A percentile compares a stretch with the other conserved stretches of the same genome.
These are phyloP conservation scores for Patella caerulea DNA, from an alignment of 2,888 invertebrate genomes.

Conservation along the genomic window DNA sequence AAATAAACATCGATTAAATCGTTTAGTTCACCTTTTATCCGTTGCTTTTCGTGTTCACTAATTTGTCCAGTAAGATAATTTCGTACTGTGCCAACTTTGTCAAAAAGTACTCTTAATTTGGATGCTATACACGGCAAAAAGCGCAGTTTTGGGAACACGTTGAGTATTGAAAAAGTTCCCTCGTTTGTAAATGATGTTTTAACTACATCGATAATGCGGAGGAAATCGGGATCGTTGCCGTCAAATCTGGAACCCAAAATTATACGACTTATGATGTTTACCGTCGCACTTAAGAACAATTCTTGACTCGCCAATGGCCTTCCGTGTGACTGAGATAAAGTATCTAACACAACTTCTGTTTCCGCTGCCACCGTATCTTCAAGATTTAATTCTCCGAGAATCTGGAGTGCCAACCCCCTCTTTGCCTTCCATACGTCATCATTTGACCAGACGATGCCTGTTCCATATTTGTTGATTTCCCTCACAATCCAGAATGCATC, in stretches of 20 bases:
- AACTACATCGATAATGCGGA: not conserved
- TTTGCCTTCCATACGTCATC: not conserved
- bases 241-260: not conserved
- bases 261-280: too few species aligned
- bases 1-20: not conserved
- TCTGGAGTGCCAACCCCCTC: too few species aligned
- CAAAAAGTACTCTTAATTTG: not conserved
- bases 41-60: not conserved
- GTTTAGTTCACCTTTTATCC: not conserved
- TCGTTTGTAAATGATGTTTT: not conserved
- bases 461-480: not conserved
- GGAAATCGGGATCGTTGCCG: not conserved
- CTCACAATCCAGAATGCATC: not conserved
- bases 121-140: not conserved
- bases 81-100: not conserved
- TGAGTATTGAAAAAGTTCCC: not conserved
- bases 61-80: not conserved
- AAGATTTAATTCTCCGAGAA: too few species aligned
- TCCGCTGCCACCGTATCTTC: too few species aligned
- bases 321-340: too few species aligned
- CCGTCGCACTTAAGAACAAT: too few species aligned
- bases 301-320: too few species aligned
- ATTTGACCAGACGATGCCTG: constrained; percentile 3
- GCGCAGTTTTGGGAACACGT: not conserved
- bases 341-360: too few species aligned